A percentile compares a stretch with the other conserved stretches of the same genome.
Conservation (phyloP, 2,888 invertebrate genomes). For the Cactoblastis cactorum region DNA sequence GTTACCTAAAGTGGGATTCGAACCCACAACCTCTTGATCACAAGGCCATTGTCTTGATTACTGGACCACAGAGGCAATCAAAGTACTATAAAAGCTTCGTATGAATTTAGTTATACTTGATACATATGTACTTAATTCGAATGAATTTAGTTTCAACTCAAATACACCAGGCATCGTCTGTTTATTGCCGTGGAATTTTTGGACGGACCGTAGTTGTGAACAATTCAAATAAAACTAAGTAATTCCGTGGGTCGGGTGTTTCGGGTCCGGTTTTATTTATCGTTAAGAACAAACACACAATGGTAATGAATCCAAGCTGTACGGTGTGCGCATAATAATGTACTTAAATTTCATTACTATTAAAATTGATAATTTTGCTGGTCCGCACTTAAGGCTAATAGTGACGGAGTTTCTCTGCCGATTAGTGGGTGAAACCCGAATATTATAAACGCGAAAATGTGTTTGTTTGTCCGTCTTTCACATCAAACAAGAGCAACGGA, state of each 20-base stretch:
- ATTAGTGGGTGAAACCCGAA: not conserved
- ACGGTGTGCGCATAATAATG: constrained; percentile 14
- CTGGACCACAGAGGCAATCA: too few relatives aligned
- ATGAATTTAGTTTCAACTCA: not conserved
- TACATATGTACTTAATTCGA: too few relatives aligned
- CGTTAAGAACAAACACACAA: constrained; percentile 10
- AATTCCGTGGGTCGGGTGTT: constrained; percentile 12
- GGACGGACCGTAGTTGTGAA: constrained; percentile 8
- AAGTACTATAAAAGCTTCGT: too few relatives aligned
- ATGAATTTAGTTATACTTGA: too few relatives aligned
- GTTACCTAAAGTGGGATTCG: too few relatives aligned
- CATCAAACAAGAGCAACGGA: too few relatives aligned
- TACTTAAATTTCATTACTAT: not conserved
- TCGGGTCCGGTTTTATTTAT: constrained; percentile 10
- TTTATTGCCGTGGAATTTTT: not conserved
- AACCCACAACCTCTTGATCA: too few relatives aligned
- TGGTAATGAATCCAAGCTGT: constrained; percentile 20
- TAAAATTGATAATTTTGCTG: not conserved
- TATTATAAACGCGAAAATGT: too few relatives aligned
- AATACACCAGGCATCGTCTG: not conserved
- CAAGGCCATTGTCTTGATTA: too few relatives aligned
- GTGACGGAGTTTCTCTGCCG: not conserved
- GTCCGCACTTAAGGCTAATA: not conserved
- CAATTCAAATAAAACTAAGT: constrained; percentile 15
- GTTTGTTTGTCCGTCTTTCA: too few relatives aligned